phyloP scores from a whole-genome alignment of 2,797 vertebrate species.

The Rhinophrynus dorsalis region DNA sequence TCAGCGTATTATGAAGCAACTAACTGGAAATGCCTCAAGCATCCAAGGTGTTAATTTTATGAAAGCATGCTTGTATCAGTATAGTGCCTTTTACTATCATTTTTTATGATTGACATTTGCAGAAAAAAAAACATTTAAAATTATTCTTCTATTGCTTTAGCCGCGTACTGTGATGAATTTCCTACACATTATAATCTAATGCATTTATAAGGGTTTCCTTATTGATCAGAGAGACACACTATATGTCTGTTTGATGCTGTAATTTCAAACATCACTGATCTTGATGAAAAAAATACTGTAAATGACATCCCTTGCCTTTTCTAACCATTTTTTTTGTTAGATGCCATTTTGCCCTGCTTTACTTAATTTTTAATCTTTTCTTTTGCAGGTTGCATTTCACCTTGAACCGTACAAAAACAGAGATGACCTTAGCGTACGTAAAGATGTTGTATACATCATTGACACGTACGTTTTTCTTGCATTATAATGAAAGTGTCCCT shows the following conservation, averaged over 20 bases:
- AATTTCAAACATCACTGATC: background rate
- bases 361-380: background rate
- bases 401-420: slow-evolving; percentile 80
- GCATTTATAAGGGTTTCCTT: background rate
- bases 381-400: slow-evolving; percentile 74
- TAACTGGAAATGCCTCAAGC: no score
- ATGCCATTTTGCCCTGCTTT: no score
- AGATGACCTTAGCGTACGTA: slow-evolving; percentile 72
- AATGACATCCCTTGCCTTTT: background rate
- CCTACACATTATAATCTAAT: background rate
- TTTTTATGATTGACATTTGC: no score
- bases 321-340: background rate
- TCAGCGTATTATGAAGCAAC: no score
- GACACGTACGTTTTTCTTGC: slow-evolving; percentile 69
- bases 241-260: background rate
- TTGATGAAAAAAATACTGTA: background rate
- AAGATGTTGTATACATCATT: slow-evolving; percentile 76
- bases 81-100: no score
- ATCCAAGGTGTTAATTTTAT: no score
- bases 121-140: no score
- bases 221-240: background rate
- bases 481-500: no score
- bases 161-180: background rate
- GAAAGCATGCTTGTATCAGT: no score
- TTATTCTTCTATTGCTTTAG: slow-evolving; percentile 10